These are phyloP conservation scores for Scolanthus callimorphus DNA, from an alignment of 92 coral and sea anemone genomes.

Conservation along the genomic window DNA sequence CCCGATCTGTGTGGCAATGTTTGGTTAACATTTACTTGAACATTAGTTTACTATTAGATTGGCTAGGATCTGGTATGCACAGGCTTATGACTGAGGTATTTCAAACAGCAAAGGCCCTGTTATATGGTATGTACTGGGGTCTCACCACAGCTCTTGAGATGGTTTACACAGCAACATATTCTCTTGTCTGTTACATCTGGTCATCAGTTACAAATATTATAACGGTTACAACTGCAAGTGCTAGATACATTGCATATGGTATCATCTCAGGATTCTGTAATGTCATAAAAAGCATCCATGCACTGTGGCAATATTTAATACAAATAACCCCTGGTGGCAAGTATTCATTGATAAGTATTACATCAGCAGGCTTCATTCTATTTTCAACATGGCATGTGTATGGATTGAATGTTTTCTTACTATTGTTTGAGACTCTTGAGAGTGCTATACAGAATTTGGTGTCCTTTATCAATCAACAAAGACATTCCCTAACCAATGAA, in stretches of 20 bases:
- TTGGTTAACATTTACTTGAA: not conserved
- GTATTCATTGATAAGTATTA: conserved; percentile 33
- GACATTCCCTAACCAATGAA: not conserved
- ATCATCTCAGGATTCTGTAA: not conserved
- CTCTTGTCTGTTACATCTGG: not conserved
- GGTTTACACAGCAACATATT: not conserved
- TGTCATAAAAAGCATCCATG: not conserved
- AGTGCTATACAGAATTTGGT: conserved; percentile 21
- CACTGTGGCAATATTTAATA: no score
- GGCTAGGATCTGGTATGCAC: not conserved
- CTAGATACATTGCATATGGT: no score
- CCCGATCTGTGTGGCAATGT: not conserved
- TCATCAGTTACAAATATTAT: no score
- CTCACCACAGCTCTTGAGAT: not conserved
- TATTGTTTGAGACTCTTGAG: conserved; percentile 44
- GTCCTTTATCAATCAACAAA: conserved; percentile 18
- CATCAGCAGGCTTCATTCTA: not conserved
- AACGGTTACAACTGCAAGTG: no score
- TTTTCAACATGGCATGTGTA: conserved; percentile 20
- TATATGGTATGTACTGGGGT: not conserved
- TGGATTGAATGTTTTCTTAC: conserved; percentile 43
- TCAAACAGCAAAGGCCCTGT: not conserved
- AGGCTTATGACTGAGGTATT: not conserved
- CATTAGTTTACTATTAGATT: not conserved
- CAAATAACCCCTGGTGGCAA: conserved; percentile 55